Evolutionary conservation across 2,888 invertebrate species (phyloP).

Genomic region (Tricholauxania praeusta): DNA sequence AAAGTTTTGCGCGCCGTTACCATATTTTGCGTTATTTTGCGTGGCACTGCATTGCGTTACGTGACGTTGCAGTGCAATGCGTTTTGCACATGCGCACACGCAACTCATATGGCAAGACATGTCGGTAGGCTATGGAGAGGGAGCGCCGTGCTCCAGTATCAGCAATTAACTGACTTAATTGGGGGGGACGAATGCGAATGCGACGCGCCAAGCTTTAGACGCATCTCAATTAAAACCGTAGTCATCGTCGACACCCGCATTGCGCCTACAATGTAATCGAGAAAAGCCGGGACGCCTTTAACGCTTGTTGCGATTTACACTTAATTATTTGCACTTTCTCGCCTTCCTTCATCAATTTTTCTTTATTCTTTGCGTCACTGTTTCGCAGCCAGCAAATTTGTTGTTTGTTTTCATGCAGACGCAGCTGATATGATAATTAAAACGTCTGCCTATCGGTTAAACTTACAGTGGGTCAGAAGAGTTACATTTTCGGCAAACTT

Average conservation of each 20-base stretch:
- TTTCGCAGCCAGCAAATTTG: neutral
- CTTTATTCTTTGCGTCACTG: too few relatives aligned
- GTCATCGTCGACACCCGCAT: too few relatives aligned
- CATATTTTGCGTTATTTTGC: neutral
- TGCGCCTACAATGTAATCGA: too few relatives aligned
- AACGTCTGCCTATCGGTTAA: neutral
- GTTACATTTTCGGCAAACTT: too few relatives aligned
- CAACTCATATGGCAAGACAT: neutral
- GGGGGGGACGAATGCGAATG: neutral
- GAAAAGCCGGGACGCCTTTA: too few relatives aligned
- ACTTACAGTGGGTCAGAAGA: too few relatives aligned
- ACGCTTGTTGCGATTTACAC: too few relatives aligned
- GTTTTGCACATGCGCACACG: conserved; percentile 18
- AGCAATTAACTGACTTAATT: conserved; percentile 18
- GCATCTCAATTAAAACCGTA: conserved; percentile 16
- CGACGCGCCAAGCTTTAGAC: conserved; percentile 6
- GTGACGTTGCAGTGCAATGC: neutral
- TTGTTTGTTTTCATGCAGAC: conserved; percentile 21
- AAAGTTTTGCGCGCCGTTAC: too few relatives aligned
- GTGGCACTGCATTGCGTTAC: conserved; percentile 3
- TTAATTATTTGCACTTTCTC: too few relatives aligned
- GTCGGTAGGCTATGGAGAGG: neutral
- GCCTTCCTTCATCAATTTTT: too few relatives aligned
- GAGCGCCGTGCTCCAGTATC: neutral
- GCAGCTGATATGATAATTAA: conserved; percentile 18